Evolutionary conservation across 2,797 vertebrate genomes (phyloP).

Genomic region (Euphonia xanthogaster): DNA sequence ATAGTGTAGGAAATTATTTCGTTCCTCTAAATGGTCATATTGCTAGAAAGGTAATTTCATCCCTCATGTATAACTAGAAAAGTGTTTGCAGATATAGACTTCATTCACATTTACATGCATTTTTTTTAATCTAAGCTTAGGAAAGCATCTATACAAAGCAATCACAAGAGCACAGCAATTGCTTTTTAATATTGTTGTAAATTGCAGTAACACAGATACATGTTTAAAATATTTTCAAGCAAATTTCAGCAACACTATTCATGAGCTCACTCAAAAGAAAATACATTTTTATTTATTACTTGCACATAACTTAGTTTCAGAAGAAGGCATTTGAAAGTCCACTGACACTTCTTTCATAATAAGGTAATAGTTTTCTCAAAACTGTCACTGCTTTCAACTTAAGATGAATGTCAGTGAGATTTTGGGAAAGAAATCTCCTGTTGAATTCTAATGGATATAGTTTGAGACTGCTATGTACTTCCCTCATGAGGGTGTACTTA

Average conservation of each 20-base stretch:
- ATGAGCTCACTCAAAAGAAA: background rate
- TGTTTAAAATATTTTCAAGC: background rate
- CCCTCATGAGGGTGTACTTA: background rate
- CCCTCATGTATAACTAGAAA: accelerated
- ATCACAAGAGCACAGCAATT: background rate
- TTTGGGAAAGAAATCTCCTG: background rate
- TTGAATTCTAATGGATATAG: background rate
- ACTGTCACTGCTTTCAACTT: background rate
- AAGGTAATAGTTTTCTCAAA: background rate
- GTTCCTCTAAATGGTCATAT: background rate
- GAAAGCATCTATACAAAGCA: background rate
- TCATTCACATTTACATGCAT: background rate
- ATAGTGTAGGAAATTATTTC: background rate
- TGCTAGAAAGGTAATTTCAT: background rate
- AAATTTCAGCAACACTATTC: background rate
- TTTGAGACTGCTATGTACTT: background rate
- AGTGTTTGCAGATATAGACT: background rate
- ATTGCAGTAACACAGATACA: background rate
- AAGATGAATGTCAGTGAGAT: background rate
- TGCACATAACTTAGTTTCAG: background rate
- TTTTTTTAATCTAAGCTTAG: background rate
- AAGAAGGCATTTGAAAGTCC: background rate
- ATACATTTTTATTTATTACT: background rate
- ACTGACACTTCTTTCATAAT: background rate
- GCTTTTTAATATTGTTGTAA: background rate